Evolutionary conservation across 2,888 invertebrate genomes (phyloP).

Genomic region (Acrocera orbiculus): DNA sequence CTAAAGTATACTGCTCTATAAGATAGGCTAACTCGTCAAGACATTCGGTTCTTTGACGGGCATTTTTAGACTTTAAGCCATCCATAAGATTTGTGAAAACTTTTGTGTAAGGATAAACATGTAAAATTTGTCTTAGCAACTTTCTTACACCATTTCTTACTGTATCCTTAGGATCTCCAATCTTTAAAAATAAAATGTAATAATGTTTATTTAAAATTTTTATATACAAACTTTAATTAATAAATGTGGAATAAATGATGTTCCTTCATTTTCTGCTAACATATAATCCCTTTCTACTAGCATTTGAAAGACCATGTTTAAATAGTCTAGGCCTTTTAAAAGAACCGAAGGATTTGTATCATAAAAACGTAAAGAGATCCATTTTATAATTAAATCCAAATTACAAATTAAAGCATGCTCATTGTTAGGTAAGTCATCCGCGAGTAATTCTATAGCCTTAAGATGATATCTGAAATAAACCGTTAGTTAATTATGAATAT

Average conservation of each 20-base stretch:
- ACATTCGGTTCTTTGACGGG: conserved; percentile 90
- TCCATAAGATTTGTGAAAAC: conserved; percentile 84
- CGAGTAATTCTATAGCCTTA: conserved; percentile 82
- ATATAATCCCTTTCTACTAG: conserved; percentile 67
- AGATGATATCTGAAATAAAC: conserved; percentile 60
- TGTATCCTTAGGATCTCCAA: conserved; percentile 92
- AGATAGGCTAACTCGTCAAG: conserved; percentile 77
- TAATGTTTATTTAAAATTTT: conserved; percentile 3
- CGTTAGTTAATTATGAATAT: neutral
- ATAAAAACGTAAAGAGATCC: conserved; percentile 91
- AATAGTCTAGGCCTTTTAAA: conserved; percentile 85
- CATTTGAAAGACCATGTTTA: conserved; percentile 64
- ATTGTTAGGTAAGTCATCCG: conserved; percentile 65
- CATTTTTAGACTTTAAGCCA: conserved; percentile 91
- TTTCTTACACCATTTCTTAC: conserved; percentile 78
- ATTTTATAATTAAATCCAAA: conserved; percentile 87
- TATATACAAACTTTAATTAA: conserved; percentile 54
- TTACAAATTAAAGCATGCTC: conserved; percentile 69
- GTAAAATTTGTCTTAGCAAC: conserved; percentile 66
- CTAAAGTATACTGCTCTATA: conserved; percentile 69
- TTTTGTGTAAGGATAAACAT: conserved; percentile 75
- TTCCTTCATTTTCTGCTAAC: conserved; percentile 79
- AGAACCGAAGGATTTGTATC: conserved; percentile 97
- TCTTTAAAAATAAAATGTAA: conserved; percentile 32
- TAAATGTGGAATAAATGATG: conserved; percentile 87